Evolutionary conservation across 2,797 vertebrate species (phyloP).

Genomic region (Bryconaethiops microstoma): DNA sequence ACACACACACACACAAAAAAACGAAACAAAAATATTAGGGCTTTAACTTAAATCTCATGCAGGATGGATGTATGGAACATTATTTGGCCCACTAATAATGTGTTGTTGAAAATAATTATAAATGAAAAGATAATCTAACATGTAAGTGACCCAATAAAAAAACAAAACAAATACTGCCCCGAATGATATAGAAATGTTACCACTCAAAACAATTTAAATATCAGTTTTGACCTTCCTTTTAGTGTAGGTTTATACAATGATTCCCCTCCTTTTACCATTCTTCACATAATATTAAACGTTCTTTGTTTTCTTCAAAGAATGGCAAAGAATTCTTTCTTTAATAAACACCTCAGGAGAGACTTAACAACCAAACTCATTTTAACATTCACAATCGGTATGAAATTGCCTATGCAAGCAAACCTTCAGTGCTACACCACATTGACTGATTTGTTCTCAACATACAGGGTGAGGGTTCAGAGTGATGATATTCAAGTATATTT

Average conservation of each 20-base stretch:
- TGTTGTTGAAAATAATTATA: conserved; percentile 62
- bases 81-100: conserved; percentile 66
- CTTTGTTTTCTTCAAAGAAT: conserved; percentile 48
- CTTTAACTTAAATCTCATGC: conserved; percentile 69
- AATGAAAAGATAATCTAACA: conserved; percentile 62
- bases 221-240: conserved; percentile 46
- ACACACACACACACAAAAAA: conserved; percentile 54
- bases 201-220: conserved; percentile 46
- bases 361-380: conserved; percentile 52
- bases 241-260: conserved; percentile 25
- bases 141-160: conserved; percentile 38
- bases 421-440: conserved; percentile 67
- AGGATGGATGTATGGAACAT: conserved; percentile 66
- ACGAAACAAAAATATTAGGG: conserved; percentile 51
- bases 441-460: conserved; percentile 75
- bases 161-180: conserved; percentile 48
- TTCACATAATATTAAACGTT: conserved; percentile 34
- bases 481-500: conserved; percentile 80
- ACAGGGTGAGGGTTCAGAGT: conserved; percentile 72
- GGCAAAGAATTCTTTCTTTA: conserved; percentile 1
- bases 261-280: conserved; percentile 25
- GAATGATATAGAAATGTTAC: conserved; percentile 51
- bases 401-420: conserved; percentile 65
- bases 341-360: conserved; percentile 44
- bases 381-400: conserved; percentile 71